phyloP scores from a whole-genome alignment of 2,113 vertebrate genomes.

The Corythoichthys intestinalis region DNA sequence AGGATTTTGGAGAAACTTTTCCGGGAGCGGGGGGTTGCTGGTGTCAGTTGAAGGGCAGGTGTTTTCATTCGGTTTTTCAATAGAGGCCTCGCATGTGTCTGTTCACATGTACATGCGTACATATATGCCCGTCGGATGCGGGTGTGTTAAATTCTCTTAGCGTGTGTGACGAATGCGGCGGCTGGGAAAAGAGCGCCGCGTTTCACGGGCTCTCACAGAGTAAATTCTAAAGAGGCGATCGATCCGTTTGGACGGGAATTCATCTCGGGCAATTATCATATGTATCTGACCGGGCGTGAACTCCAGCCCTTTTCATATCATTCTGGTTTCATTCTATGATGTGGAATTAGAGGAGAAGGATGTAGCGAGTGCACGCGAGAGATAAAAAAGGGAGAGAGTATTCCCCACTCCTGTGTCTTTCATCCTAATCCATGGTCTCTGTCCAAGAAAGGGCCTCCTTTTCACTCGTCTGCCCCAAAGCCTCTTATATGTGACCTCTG shows the following conservation, averaged over 20 bases:
- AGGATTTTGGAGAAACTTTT: slow-evolving; percentile 11
- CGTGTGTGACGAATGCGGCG: slow-evolving; percentile 69
- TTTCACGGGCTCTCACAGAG: slow-evolving; percentile 39
- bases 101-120: slow-evolving; percentile 51
- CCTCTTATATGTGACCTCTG: slow-evolving; percentile 70
- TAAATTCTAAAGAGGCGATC: slow-evolving; percentile 60
- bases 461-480: slow-evolving; percentile 68
- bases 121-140: slow-evolving; percentile 40
- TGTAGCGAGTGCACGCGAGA: slow-evolving; percentile 48
- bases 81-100: slow-evolving; percentile 20
- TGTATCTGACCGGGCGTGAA: slow-evolving; percentile 19
- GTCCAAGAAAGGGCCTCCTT: slow-evolving; percentile 72
- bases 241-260: slow-evolving; percentile 52
- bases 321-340: slow-evolving; percentile 22
- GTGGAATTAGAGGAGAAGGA: slow-evolving; percentile 44
- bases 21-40: neutral
- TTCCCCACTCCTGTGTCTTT: slow-evolving; percentile 65
- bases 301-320: slow-evolving; percentile 16
- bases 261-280: slow-evolving; percentile 31
- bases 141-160: slow-evolving; percentile 69
- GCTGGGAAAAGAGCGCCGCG: slow-evolving; percentile 52
- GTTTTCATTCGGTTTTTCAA: slow-evolving; percentile 45
- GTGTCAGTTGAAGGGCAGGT: slow-evolving; percentile 33
- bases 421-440: slow-evolving; percentile 67
- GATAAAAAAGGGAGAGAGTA: slow-evolving; percentile 51